Base-by-base conservation (phyloP, 2,888 invertebrate species). In the Rhaphigaster nebulosa region DNA sequence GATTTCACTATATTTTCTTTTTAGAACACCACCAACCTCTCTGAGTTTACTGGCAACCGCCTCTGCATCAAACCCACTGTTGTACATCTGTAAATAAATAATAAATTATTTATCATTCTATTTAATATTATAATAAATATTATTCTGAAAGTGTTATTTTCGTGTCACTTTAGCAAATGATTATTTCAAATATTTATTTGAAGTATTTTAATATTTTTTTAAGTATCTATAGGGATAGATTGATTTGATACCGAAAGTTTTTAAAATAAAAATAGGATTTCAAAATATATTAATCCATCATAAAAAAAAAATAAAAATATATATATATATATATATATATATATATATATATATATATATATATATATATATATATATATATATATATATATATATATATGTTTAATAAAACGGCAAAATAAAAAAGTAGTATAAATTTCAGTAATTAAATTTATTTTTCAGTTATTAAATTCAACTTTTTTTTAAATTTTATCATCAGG, bases 71-170 rank as follows among this genome's bases (percentile, higher is more conserved):
- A 90, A 50, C 41, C 90, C 56, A 52, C n/a, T 80, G 87, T 94
- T 92, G 94, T 94, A 92, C 91, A 92, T 93, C 93, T 93, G 94
- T 94, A 94, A 92, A 93, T 93, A 94, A 94, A 94, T 94, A 94
- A 94, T 84, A 23, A 8, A 38, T 38, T 38, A 23, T 34, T 38
- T 65, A 29, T 15, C 1, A 65, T 29, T 65, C 18, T 15, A 15
- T 65, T 15, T 10, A 65, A 65, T 65, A 29, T 65, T 65, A n/a
- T 23, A 54, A 54, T 54, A 6, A 60, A 60, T 12, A n/a, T 60
- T 10, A n/a, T 54, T 54, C 54, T 54, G 4, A 1, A 20, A n/a
- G n/a, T n/a, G 2, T n/a, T 60, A 60, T n/a, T 26, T 5, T 60
- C 3, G 26, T 6, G 3, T 8, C 10, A 56, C 26, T 56, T 56